Percentiles rank a stretch among this genome's conserved stretches.
Conservation (phyloP, 2,113 vertebrate genomes). For the Hystrix cristata region DNA sequence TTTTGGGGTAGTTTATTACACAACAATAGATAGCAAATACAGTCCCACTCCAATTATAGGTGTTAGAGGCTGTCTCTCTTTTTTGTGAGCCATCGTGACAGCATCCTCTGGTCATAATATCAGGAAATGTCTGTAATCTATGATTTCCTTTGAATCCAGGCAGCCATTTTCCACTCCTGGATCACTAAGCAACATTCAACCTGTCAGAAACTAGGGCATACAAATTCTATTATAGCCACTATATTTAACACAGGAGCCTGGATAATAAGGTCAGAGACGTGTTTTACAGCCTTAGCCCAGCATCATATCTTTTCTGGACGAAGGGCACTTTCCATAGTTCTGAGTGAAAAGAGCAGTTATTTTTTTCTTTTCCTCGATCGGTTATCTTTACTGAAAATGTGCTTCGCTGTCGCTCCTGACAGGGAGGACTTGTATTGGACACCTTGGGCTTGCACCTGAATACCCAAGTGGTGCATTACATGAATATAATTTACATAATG, state of each 20-base stretch:
- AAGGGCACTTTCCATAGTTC: conserved; percentile 72
- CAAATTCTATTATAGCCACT: conserved; percentile 73
- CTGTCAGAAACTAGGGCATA: conserved; percentile 73
- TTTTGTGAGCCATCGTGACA: conserved; percentile 7
- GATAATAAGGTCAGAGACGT: conserved; percentile 81
- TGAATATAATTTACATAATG: conserved; percentile 82
- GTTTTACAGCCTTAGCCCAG: conserved; percentile 59
- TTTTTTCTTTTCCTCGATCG: conserved; percentile 66
- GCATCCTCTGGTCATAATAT: conserved; percentile 54
- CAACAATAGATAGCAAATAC: background rate
- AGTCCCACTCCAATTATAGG: conserved; percentile 1
- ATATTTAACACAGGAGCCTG: conserved; percentile 70
- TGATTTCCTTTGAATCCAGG: conserved; percentile 66
- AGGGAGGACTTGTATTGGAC: conserved; percentile 70
- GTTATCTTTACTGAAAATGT: conserved; percentile 76
- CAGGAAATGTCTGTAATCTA: conserved; percentile 70
- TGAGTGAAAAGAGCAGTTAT: conserved; percentile 66
- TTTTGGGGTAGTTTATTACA: conserved; percentile 21
- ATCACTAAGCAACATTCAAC: conserved; percentile 72
- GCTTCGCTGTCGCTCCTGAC: conserved; percentile 73
- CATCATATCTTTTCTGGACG: conserved; percentile 62
- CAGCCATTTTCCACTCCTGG: conserved; percentile 65
- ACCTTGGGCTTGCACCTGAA: conserved; percentile 84
- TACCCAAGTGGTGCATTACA: conserved; percentile 72
- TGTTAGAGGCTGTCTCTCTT: background rate